Conservation (phyloP, 2,797 vertebrate genomes). For the Sebastes melanostomus region DNA sequence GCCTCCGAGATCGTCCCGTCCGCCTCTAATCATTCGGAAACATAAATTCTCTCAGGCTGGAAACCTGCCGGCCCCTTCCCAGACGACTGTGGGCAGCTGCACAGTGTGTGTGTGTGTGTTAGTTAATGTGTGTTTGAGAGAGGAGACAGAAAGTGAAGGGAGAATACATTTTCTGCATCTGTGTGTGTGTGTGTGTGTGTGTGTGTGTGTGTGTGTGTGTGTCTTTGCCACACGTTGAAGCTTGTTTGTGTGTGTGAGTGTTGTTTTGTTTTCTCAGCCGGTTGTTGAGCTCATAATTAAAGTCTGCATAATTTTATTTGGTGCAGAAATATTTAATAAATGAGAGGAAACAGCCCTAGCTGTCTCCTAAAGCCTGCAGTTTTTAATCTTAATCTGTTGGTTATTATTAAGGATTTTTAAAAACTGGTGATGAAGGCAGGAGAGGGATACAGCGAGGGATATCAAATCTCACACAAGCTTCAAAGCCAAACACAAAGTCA, state of each 20-base stretch:
- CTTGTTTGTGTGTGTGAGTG: background rate
- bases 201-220: background rate
- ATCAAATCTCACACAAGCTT: constrained; percentile 27
- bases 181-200: background rate
- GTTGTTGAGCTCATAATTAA: constrained; percentile 48
- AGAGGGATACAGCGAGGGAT: constrained; percentile 4
- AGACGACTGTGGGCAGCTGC: constrained; percentile 55
- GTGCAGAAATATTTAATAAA: constrained; percentile 49
- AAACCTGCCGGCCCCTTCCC: constrained; percentile 67
- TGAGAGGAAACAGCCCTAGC: constrained; percentile 16
- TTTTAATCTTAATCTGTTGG: constrained; percentile 68
- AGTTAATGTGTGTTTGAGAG: constrained; percentile 2
- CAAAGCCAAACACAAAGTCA: constrained; percentile 34
- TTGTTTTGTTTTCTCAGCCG: constrained; percentile 53
- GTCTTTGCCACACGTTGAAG: constrained; percentile 3
- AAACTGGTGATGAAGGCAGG: constrained; percentile 27
- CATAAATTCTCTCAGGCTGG: constrained; percentile 64
- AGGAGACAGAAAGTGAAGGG: background rate
- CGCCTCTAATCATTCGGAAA: constrained; percentile 75
- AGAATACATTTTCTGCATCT: constrained; percentile 26
- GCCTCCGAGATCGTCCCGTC: constrained; percentile 62
- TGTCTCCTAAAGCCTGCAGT: constrained; percentile 18
- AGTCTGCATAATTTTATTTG: constrained; percentile 57
- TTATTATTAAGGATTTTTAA: constrained; percentile 43
- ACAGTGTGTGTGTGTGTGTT: background rate